phyloP scores from a whole-genome alignment of 2,113 vertebrate species.

The Larimichthys polyactis region DNA sequence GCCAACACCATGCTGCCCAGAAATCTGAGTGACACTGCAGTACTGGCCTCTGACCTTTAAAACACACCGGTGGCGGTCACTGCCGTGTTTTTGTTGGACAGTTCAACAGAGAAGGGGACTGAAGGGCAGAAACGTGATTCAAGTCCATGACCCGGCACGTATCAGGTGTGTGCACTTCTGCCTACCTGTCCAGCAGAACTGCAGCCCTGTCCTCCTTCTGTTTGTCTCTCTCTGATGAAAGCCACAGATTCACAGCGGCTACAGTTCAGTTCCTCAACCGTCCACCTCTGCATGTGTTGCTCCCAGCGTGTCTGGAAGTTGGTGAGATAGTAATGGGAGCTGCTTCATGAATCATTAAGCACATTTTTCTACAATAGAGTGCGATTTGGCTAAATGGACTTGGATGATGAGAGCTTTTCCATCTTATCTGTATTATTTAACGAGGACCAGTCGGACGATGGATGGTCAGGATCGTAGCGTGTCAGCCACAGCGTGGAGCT shows the following conservation, averaged over 20 bases:
- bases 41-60: conserved; percentile 23
- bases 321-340: conserved; percentile 55
- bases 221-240: background rate
- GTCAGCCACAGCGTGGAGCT: conserved; percentile 7
- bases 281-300: background rate
- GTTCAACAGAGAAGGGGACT: background rate
- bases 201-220: background rate
- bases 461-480: conserved; percentile 31
- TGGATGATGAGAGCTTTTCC: conserved; percentile 59
- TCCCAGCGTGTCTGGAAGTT: conserved; percentile 21
- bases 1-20: background rate
- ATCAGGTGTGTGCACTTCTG: background rate
- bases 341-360: conserved; percentile 75
- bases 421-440: conserved; percentile 69
- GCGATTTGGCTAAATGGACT: conserved; percentile 69
- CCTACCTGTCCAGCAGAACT: background rate
- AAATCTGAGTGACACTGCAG: background rate
- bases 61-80: background rate
- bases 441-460: conserved; percentile 32
- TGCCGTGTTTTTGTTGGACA: conserved; percentile 1
- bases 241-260: background rate
- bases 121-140: conserved; percentile 20
- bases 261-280: background rate
- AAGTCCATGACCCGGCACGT: background rate
- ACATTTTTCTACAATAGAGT: conserved; percentile 54